Percentiles rank a stretch among this genome's conserved stretches.
Conservation (phyloP, 2,888 invertebrate genomes). For the Drosophila merina region DNA sequence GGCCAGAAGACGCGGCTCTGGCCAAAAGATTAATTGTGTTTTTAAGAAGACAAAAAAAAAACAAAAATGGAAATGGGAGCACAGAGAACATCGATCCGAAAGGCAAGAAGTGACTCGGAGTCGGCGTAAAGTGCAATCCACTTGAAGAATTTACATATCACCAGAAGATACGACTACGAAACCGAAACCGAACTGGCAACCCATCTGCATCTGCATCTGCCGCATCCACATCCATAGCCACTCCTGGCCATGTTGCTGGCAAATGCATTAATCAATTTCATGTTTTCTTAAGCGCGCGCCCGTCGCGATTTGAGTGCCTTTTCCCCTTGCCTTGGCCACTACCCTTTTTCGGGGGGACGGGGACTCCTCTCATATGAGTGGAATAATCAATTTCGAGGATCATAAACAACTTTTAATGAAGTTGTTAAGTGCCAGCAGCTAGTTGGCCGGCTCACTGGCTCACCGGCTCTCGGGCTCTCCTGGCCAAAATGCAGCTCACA, state of each 20-base stretch:
- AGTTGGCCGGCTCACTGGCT: conserved; percentile 57
- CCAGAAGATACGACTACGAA: conserved; percentile 64
- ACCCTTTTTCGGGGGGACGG: not conserved
- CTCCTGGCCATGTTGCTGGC: conserved; percentile 67
- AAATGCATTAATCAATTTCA: conserved; percentile 80
- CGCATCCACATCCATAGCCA: conserved; percentile 4
- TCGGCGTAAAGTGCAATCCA: conserved; percentile 79
- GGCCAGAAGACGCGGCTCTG: conserved; percentile 45
- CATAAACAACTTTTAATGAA: conserved; percentile 83
- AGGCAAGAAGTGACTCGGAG: conserved; percentile 56
- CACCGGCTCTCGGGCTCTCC: not conserved
- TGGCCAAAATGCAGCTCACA: conserved; percentile 62
- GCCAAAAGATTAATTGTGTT: conserved; percentile 81
- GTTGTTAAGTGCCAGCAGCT: conserved; percentile 82
- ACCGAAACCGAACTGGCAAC: not conserved
- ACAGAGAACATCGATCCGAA: conserved; percentile 30
- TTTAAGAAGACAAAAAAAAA: conserved; percentile 28
- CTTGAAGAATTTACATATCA: conserved; percentile 81
- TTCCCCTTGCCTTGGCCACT: conserved; percentile 2
- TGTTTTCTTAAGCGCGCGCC: conserved; percentile 80
- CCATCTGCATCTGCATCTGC: conserved; percentile 10
- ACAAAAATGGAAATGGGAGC: conserved; percentile 60
- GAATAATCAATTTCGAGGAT: conserved; percentile 83
- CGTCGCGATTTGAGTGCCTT: conserved; percentile 73
- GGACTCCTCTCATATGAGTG: conserved; percentile 64